Conservation (phyloP, 1,140 invertebrate genomes). For the Drosophila lacteicornis region DNA sequence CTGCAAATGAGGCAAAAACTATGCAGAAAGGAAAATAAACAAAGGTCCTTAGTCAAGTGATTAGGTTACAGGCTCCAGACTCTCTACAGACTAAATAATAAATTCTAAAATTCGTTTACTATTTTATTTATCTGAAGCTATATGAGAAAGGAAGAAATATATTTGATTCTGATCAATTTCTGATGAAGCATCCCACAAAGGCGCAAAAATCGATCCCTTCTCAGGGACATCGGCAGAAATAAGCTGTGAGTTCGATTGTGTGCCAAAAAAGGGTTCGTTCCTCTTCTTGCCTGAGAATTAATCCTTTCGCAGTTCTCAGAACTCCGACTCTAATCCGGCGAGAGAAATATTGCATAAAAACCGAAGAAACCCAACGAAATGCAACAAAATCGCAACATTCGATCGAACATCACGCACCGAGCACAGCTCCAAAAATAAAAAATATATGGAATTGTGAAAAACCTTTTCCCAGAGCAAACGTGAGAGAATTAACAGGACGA, state of each 20-base stretch:
- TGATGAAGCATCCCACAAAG: not conserved
- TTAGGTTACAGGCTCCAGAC: not conserved
- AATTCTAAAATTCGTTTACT: too few relatives aligned
- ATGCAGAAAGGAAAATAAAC: constrained; percentile 2
- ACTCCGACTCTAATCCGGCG: constrained; percentile 17
- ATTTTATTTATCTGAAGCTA: not conserved
- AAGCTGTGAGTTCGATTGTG: not conserved
- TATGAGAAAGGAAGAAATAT: not conserved
- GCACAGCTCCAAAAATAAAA: constrained; percentile 1
- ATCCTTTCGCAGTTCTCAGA: constrained; percentile 64
- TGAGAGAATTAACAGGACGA: constrained; percentile 50
- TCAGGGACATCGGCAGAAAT: not conserved
- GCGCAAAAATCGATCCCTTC: not conserved
- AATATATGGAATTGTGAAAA: not conserved
- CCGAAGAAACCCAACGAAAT: constrained; percentile 5
- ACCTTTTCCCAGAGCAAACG: constrained; percentile 63
- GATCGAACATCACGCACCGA: constrained; percentile 69
- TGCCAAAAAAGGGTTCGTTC: constrained; percentile 12
- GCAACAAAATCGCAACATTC: constrained; percentile 70
- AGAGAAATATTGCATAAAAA: constrained; percentile 59
- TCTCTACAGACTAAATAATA: too few relatives aligned
- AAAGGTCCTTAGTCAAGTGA: not conserved
- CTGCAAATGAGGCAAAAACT: not conserved
- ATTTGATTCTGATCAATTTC: not conserved
- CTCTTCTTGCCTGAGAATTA: constrained; percentile 22